Evolutionary conservation across 2,113 vertebrate genomes (phyloP).

Genomic region (Gavia stellata): DNA sequence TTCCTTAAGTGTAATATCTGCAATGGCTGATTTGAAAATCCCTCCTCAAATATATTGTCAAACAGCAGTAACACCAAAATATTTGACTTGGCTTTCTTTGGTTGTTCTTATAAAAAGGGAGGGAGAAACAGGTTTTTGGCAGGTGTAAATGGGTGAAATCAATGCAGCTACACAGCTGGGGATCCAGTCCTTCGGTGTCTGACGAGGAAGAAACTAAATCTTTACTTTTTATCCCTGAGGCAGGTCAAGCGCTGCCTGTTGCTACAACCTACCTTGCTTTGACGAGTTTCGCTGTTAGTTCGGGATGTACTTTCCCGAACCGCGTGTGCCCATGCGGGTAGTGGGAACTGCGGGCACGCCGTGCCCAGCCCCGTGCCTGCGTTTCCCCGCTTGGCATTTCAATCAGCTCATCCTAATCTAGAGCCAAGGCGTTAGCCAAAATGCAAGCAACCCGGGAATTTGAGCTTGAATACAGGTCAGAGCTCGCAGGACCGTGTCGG

Average conservation of each 20-base stretch:
- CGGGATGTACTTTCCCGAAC: not conserved
- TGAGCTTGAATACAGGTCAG: not conserved
- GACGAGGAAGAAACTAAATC: not conserved
- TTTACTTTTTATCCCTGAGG: not conserved
- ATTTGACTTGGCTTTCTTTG: not conserved
- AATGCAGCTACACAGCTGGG: not conserved
- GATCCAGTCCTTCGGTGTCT: not conserved
- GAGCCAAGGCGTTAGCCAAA: rapidly evolving
- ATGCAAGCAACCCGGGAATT: not conserved
- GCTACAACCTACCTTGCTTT: not conserved
- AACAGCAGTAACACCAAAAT: not conserved
- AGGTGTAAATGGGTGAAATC: not conserved
- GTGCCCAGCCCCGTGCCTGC: not conserved
- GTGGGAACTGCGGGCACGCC: rapidly evolving
- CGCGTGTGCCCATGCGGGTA: rapidly evolving
- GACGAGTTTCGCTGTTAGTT: not conserved
- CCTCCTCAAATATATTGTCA: not conserved
- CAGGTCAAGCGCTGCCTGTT: not conserved
- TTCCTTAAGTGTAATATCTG: not conserved
- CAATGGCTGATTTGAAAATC: not conserved
- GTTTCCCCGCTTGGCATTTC: not conserved
- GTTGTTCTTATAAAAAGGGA: not conserved
- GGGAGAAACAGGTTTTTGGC: not conserved
- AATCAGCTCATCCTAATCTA: not conserved
- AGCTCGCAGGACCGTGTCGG: not conserved